phyloP scores from a whole-genome alignment of 2,113 vertebrate genomes.

The Ciconia boyciana region DNA sequence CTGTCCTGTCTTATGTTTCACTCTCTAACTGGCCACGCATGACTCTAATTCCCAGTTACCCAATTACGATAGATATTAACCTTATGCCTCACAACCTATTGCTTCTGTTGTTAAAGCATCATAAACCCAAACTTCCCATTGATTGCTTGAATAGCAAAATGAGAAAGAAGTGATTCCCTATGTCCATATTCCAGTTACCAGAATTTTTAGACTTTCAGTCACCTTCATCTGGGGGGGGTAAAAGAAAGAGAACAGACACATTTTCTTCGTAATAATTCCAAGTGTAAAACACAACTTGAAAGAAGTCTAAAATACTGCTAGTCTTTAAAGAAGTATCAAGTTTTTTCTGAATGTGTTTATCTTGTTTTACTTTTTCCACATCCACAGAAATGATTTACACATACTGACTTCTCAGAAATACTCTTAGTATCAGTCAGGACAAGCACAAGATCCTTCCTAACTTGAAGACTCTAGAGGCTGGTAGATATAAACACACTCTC shows the following conservation, averaged over 20 bases:
- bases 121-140: background rate
- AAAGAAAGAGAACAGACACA: background rate
- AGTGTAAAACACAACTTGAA: background rate
- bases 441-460: background rate
- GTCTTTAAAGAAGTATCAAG: background rate
- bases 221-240: background rate
- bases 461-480: background rate
- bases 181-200: background rate
- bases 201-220: background rate
- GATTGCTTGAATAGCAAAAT: background rate
- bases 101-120: background rate
- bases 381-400: background rate
- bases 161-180: background rate
- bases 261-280: background rate
- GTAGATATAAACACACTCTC: background rate
- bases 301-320: background rate
- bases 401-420: background rate
- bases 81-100: background rate
- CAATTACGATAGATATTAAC: background rate
- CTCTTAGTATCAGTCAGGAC: background rate
- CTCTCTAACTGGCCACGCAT: background rate
- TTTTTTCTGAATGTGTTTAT: background rate
- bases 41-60: background rate
- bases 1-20: background rate
- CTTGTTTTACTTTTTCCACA: background rate